Evolutionary conservation across 1,140 invertebrate species (phyloP), one percentile per base, ranked within the genome.

Genomic region (Araneus ventricosus): DNA sequence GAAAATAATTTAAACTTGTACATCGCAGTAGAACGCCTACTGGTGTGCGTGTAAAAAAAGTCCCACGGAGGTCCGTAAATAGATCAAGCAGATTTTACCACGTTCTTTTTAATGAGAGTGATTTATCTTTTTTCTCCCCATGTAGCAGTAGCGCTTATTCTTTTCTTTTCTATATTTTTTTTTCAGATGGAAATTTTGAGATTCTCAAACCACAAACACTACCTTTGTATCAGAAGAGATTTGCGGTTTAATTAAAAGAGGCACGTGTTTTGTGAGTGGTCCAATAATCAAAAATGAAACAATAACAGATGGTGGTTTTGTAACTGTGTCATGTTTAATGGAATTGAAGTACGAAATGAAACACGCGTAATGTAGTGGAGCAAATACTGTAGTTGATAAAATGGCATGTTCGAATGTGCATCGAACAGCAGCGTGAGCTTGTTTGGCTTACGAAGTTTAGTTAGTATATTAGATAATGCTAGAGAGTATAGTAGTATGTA

Each of bases 41-140:
- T 75, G 30, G 30, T 75, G 4, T 75, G 17, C 22, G 70, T 22
- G 7, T 27, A 63, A 63, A 75, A 75, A 75, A 75, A 75, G 34
- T 75, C 34, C 70, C 70, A 17, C 45, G 17, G 3, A 75, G 17
- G 17, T 75, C 70, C 70, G 10, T 34, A 75, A 75, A 75, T 75
- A 75, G 70, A 75, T 75, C 70, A 20, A 75, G 70, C 10, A 34
- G 27, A 75, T 75, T 75, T 75, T 75, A 75, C 70, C 70, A 75
- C 70, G 70, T 75, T 75, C 70, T 75, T 75, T 75, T 75, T 75
- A 75, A 75, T 75, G 70, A 75, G 70, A 75, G 70, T 75, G 70
- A 75, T 75, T 75, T 75, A 75, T 75, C 70, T 75, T 75, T 75
- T 34, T 34, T 34, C 67, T 34, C 70, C 70, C 70, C 17, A 34